A percentile compares a stretch with the other conserved stretches of the same genome.
phyloP scores from a whole-genome alignment of 2,113 vertebrate genomes.

The Uropsilus gracilis region DNA sequence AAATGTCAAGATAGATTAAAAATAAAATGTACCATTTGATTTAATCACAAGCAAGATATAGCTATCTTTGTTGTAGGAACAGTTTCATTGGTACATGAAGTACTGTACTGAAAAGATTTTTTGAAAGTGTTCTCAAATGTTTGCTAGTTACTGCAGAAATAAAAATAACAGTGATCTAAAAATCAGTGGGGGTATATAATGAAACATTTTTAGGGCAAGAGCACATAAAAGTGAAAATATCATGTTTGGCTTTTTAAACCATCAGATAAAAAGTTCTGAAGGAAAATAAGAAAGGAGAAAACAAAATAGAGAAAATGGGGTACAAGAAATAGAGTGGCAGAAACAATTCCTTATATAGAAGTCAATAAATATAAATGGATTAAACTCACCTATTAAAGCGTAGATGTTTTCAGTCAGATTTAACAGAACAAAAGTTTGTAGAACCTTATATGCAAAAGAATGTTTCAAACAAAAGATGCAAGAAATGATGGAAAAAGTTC shows the following conservation, averaged over 20 bases:
- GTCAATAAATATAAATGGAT: neutral
- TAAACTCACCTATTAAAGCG: neutral
- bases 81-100: neutral
- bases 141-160: neutral
- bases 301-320: neutral
- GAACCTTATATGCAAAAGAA: neutral
- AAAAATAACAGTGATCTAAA: neutral
- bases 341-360: neutral
- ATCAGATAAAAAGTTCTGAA: neutral
- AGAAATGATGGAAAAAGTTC: neutral
- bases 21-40: neutral
- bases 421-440: neutral
- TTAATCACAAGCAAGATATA: neutral
- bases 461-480: neutral
- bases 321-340: neutral
- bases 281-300: neutral
- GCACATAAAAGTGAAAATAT: neutral
- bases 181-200: neutral
- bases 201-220: neutral
- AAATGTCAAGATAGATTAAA: neutral
- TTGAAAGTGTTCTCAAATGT: neutral
- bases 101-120: neutral
- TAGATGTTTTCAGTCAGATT: neutral
- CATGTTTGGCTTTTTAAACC: conserved; percentile 1
- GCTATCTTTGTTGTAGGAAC: neutral